Evolutionary conservation across 2,888 invertebrate species (phyloP).

Genomic region (Nymphalis c-album): DNA sequence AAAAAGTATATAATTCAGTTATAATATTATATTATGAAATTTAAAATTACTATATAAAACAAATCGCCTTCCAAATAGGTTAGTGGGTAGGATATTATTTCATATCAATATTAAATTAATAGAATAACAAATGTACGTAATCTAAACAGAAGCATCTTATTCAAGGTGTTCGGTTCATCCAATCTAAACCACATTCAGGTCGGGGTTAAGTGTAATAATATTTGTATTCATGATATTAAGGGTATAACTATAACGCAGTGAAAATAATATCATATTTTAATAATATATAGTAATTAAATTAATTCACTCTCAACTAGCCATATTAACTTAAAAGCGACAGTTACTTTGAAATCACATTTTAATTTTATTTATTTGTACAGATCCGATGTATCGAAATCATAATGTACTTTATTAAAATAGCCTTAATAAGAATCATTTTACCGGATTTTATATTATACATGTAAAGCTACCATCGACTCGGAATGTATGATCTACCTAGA

Average conservation of each 20-base stretch:
- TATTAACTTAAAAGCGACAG: no score
- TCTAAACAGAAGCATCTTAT: conserved; percentile 34
- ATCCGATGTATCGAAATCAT: no score
- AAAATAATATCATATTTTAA: no score
- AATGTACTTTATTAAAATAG: no score
- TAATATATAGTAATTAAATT: no score
- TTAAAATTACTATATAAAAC: background rate
- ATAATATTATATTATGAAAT: background rate
- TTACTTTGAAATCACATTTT: no score
- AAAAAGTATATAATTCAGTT: conserved; percentile 4
- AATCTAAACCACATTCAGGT: conserved; percentile 38
- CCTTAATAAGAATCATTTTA: no score
- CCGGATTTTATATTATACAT: no score
- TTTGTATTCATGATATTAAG: conserved; percentile 29
- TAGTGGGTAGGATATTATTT: conserved; percentile 4
- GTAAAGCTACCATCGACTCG: no score
- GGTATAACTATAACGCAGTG: conserved; percentile 19
- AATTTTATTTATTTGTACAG: no score
- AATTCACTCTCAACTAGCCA: no score
- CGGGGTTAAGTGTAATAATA: conserved; percentile 36
- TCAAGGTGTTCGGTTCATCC: conserved; percentile 36
- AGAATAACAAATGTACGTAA: conserved; percentile 16
- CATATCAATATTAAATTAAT: conserved; percentile 13
- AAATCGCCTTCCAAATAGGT: conserved; percentile 2
- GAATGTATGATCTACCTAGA: no score